Conservation (phyloP, 2,888 invertebrate genomes). For the Standfussiana lucernea region DNA sequence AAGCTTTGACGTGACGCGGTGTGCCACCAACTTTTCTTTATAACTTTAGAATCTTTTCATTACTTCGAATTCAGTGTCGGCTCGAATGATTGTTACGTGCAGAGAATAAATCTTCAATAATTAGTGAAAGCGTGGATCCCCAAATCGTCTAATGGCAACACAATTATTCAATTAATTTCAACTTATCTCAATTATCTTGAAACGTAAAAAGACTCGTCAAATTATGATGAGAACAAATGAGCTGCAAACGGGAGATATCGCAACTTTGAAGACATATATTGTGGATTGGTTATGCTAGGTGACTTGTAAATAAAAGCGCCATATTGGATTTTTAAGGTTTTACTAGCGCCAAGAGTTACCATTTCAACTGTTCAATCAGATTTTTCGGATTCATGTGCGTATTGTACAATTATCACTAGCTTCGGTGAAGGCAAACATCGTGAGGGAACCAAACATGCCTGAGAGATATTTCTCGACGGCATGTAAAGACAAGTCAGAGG, state of each 20-base stretch:
- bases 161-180: conserved; percentile 61
- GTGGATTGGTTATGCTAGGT: no score
- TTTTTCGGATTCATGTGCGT: no score
- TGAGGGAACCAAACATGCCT: no score
- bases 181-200: conserved; percentile 58
- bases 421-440: no score
- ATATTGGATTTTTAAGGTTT: no score
- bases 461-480: no score
- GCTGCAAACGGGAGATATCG: not conserved
- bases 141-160: conserved; percentile 55
- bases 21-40: conserved; percentile 64
- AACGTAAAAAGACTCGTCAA: conserved; percentile 45
- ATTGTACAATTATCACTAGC: no score
- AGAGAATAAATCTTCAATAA: conserved; percentile 68
- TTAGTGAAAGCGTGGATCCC: conserved; percentile 59
- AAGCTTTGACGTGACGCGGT: conserved; percentile 54
- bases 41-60: conserved; percentile 72
- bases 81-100: conserved; percentile 72
- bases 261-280: not conserved
- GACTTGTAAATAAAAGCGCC: no score
- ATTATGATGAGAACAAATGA: conserved; percentile 44
- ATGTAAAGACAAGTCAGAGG: no score
- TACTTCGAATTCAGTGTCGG: conserved; percentile 66
- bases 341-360: no score
- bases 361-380: no score